Evolutionary conservation across 2,797 vertebrate genomes (phyloP).

Genomic region (Takifugu ocellatus): DNA sequence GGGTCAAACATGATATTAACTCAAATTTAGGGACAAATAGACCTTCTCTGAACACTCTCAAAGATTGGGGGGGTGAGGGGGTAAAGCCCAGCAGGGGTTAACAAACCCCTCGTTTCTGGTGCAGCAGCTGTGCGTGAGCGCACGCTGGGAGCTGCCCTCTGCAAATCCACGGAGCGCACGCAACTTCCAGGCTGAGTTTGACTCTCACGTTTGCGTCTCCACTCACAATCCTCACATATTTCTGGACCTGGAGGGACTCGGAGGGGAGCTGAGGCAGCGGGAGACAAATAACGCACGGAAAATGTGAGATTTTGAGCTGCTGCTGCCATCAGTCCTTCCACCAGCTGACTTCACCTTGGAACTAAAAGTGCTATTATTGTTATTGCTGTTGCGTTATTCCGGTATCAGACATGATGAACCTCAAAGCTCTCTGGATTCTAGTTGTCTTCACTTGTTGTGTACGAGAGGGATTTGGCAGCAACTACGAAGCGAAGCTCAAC

Average conservation of each 20-base stretch:
- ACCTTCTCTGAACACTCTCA: background rate
- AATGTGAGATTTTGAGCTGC: conserved; percentile 47
- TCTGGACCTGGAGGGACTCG: too few species aligned
- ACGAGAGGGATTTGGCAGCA: conserved; percentile 48
- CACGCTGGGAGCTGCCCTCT: conserved; percentile 16
- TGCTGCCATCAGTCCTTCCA: conserved; percentile 18
- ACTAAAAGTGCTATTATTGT: too few species aligned
- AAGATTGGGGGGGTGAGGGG: conserved; percentile 5
- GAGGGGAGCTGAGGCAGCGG: conserved; percentile 13
- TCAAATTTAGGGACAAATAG: background rate
- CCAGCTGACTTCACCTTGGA: conserved; percentile 4
- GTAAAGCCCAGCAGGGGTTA: conserved; percentile 56
- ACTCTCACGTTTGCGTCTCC: conserved; percentile 2
- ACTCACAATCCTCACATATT: too few species aligned
- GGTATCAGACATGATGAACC: conserved; percentile 36
- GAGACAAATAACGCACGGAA: conserved; percentile 34
- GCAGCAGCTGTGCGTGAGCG: conserved; percentile 53
- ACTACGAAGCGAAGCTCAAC: conserved; percentile 45
- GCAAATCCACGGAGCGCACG: conserved; percentile 19
- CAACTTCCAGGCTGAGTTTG: conserved; percentile 24
- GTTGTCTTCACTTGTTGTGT: conserved; percentile 48
- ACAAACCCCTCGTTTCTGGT: conserved; percentile 45
- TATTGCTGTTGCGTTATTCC: too few species aligned
- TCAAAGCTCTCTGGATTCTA: conserved; percentile 44
- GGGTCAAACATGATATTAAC: background rate